phyloP scores from a whole-genome alignment of 2,797 vertebrate species.

The Tenualosa thibaudeaui region DNA sequence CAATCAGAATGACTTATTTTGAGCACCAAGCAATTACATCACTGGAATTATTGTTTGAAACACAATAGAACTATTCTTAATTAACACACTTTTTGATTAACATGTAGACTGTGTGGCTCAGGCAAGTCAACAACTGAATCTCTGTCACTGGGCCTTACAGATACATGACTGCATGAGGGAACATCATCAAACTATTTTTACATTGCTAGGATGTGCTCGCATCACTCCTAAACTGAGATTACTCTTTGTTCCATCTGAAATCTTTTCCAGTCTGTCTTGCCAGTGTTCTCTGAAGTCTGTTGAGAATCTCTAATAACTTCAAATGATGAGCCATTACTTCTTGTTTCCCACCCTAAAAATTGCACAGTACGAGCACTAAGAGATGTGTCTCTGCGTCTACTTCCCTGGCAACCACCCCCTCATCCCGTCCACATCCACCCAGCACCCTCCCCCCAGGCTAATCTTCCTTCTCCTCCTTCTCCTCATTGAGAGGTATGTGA shows the following conservation, averaged over 20 bases:
- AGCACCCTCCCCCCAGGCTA: neutral
- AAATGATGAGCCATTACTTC: neutral
- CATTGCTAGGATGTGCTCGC: neutral
- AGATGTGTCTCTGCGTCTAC: neutral
- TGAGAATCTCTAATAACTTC: neutral
- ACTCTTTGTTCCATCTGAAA: neutral
- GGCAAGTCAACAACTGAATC: neutral
- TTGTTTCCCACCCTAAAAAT: neutral
- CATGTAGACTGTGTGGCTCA: neutral
- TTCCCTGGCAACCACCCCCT: neutral
- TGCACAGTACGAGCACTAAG: neutral
- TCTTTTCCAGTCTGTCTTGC: neutral
- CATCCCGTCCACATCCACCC: neutral
- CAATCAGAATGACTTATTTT: slow-evolving; percentile 12
- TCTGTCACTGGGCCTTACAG: neutral
- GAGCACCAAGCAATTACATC: neutral
- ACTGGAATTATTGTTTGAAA: slow-evolving; percentile 4
- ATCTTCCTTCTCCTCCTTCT: neutral
- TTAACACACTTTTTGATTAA: slow-evolving; percentile 8
- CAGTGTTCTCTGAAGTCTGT: neutral
- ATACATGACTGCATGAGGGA: neutral
- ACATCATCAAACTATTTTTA: neutral
- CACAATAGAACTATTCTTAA: neutral
- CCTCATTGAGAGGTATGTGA: neutral
- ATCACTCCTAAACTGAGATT: neutral